These are phyloP conservation scores for Brachypteracias leptosomus DNA, from an alignment of 2,113 vertebrate species.

Conservation along the genomic window DNA sequence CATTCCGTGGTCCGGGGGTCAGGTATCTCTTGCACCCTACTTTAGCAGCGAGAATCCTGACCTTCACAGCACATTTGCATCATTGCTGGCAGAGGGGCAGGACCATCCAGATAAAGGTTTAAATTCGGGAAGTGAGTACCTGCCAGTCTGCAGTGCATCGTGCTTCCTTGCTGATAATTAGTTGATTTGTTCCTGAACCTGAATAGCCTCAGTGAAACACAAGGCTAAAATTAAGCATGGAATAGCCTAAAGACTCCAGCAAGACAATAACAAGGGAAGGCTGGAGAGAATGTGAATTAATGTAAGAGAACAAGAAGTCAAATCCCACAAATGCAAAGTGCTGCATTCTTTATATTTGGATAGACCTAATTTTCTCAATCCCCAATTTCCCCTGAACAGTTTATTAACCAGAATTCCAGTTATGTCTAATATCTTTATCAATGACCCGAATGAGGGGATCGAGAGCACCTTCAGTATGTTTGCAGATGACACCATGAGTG, in stretches of 20 bases:
- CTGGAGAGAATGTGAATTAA: neutral
- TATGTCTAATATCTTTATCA: neutral
- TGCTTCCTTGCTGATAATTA: neutral
- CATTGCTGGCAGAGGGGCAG: neutral
- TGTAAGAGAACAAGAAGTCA: neutral
- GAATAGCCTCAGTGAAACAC: neutral
- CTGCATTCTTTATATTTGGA: neutral
- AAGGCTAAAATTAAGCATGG: neutral
- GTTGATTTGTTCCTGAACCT: neutral
- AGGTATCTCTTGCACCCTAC: neutral
- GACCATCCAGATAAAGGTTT: neutral
- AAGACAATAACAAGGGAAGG: neutral
- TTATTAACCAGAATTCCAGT: neutral
- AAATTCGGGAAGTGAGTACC: neutral
- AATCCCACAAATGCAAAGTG: neutral
- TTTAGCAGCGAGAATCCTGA: neutral
- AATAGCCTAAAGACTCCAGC: neutral
- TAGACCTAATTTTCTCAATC: neutral
- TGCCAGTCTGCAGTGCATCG: neutral
- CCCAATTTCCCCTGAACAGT: neutral
- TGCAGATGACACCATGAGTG: rapidly evolving
- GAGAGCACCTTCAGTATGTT: neutral
- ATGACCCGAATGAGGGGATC: neutral
- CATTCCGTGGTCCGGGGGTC: neutral
- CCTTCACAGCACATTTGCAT: neutral